These are phyloP conservation scores for Parthenolecanium corni DNA, from an alignment of 2,888 invertebrate genomes.

Conservation along the genomic window DNA sequence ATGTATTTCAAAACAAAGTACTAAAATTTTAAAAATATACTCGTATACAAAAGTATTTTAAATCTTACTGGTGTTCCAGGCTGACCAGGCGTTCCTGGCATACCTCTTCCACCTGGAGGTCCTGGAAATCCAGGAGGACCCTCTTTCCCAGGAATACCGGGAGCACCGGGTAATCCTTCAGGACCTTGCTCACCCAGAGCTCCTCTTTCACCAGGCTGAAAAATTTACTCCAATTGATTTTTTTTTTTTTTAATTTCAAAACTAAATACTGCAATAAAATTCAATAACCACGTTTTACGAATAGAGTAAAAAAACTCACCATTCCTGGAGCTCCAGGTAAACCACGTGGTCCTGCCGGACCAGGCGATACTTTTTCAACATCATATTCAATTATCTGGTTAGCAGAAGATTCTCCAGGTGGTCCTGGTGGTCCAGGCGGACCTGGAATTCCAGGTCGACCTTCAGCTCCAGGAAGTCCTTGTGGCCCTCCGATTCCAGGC, in stretches of 20 bases:
- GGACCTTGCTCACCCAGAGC: slow-evolving; percentile 36
- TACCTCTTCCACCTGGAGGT: slow-evolving; percentile 35
- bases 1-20: slow-evolving; percentile 17
- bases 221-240: too few relatives aligned
- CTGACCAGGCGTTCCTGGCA: slow-evolving; percentile 8
- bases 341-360: slow-evolving; percentile 11
- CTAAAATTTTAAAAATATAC: not conserved
- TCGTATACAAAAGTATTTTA: not conserved
- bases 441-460: slow-evolving; percentile 14
- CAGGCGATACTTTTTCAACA: not conserved
- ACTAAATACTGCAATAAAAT: too few relatives aligned
- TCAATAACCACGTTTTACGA: too few relatives aligned
- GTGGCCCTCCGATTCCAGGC: slow-evolving; percentile 12
- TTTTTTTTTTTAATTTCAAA: not conserved
- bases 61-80: slow-evolving; percentile 10
- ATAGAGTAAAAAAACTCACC: too few relatives aligned
- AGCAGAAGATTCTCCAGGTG: not conserved
- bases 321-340: slow-evolving; percentile 14
- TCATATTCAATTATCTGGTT: not conserved
- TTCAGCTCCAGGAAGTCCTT: slow-evolving; percentile 13
- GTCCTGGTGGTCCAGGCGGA: slow-evolving; percentile 14
- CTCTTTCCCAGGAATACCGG: slow-evolving; percentile 33
- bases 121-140: slow-evolving; percentile 35
- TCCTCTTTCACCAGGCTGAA: slow-evolving; percentile 17
- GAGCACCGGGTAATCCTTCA: slow-evolving; percentile 41